Evolutionary conservation across 2,888 invertebrate species (phyloP).

Genomic region (Carabus problematicus): DNA sequence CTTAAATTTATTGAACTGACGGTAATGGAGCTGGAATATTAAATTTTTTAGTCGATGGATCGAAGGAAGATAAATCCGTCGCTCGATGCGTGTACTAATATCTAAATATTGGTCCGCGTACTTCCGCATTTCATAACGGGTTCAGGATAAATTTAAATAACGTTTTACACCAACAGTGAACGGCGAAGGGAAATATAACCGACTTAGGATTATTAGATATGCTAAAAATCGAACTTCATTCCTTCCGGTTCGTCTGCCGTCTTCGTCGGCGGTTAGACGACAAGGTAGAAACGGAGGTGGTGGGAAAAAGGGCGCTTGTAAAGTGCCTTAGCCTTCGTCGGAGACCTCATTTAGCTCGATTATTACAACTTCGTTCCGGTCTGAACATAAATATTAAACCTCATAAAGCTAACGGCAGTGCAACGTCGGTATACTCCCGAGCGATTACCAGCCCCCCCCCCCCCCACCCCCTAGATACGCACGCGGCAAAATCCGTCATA

Average conservation of each 20-base stretch:
- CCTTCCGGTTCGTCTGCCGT: conserved; percentile 6
- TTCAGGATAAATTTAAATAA: conserved; percentile 37
- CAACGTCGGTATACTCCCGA: conserved; percentile 24
- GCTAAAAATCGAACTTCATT: conserved; percentile 25
- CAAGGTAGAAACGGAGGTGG: neutral
- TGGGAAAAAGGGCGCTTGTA: conserved; percentile 4
- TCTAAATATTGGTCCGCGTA: too few relatives aligned
- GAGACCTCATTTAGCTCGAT: conserved; percentile 24
- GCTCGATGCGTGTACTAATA: too few relatives aligned
- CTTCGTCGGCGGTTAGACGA: neutral
- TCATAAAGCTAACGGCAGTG: conserved; percentile 37
- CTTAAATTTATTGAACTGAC: too few relatives aligned
- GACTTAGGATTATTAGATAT: conserved; percentile 34
- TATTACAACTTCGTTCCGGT: conserved; percentile 33
- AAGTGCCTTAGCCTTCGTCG: neutral
- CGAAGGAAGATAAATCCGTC: too few relatives aligned
- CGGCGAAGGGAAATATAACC: conserved; percentile 27
- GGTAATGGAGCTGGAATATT: too few relatives aligned
- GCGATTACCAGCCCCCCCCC: conserved; percentile 32
- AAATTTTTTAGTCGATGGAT: too few relatives aligned
- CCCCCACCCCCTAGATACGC: conserved; percentile 16
- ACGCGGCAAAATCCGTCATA: conserved; percentile 24
- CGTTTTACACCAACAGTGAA: conserved; percentile 9
- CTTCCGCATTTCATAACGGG: too few relatives aligned
- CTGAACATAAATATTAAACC: conserved; percentile 38